Percentiles rank a stretch among this genome's conserved stretches.
Evolutionary conservation across 2,888 invertebrate species (phyloP).

Genomic region (Athripsodes cinereus): DNA sequence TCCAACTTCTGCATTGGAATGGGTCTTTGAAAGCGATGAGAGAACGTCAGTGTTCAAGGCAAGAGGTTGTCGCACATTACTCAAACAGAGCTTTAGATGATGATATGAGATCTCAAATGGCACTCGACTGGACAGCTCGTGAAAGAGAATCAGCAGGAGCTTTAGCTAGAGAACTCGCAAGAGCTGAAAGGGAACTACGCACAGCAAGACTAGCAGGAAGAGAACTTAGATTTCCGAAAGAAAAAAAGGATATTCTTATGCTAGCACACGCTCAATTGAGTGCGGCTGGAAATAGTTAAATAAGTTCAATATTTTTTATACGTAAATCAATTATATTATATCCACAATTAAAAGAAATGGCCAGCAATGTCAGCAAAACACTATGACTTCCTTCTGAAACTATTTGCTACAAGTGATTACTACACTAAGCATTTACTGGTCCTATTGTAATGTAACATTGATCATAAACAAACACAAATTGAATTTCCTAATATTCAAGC

Average conservation of each 20-base stretch:
- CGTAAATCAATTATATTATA: too few relatives aligned
- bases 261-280: constrained; percentile 80
- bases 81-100: constrained; percentile 88
- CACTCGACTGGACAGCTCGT: constrained; percentile 88
- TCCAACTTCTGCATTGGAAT: constrained; percentile 94
- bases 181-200: constrained; percentile 82
- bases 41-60: constrained; percentile 88
- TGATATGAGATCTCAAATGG: constrained; percentile 95
- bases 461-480: too few relatives aligned
- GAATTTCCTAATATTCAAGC: too few relatives aligned
- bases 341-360: too few relatives aligned
- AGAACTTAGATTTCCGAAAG: constrained; percentile 89
- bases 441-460: too few relatives aligned
- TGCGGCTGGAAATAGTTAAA: constrained; percentile 33
- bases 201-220: constrained; percentile 81
- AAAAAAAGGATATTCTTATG: constrained; percentile 90
- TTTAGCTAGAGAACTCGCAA: constrained; percentile 71
- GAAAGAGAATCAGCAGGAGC: constrained; percentile 70
- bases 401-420: too few relatives aligned
- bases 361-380: too few relatives aligned
- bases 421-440: too few relatives aligned
- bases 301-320: background rate
- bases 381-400: too few relatives aligned
- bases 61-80: constrained; percentile 90
- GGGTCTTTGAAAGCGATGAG: constrained; percentile 94